Percentiles rank a stretch among this genome's conserved stretches.
Conservation (phyloP, 2,113 vertebrate species). For the Percina caprodes region DNA sequence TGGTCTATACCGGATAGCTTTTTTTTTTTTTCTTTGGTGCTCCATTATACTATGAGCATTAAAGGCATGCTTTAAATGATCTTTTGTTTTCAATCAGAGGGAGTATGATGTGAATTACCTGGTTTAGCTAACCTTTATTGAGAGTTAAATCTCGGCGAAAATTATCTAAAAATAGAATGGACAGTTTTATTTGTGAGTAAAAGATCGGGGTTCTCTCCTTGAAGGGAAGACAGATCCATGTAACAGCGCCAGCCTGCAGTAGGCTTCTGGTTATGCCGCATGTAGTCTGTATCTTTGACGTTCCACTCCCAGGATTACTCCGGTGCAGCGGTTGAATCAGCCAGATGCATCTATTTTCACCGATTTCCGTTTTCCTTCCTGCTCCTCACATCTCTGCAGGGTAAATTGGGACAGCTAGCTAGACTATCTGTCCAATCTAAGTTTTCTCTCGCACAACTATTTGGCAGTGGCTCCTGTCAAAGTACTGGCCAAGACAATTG, state of each 20-base stretch:
- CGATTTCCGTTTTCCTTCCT: no score
- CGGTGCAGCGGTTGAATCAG: no score
- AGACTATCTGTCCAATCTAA: no score
- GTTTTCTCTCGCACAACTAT: no score
- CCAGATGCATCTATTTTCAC: no score
- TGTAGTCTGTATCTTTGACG: no score
- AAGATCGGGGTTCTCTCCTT: slow-evolving; percentile 20
- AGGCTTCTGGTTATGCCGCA: slow-evolving; percentile 42
- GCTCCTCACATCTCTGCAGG: no score
- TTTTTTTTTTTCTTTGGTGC: neutral
- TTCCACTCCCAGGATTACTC: no score
- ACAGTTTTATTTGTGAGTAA: slow-evolving; percentile 20
- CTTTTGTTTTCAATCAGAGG: slow-evolving; percentile 44
- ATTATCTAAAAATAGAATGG: slow-evolving; percentile 31
- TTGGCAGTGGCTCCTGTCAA: no score
- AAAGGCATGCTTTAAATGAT: slow-evolving; percentile 6
- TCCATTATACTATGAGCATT: neutral
- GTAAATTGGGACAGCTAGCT: no score
- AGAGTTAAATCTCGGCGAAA: neutral
- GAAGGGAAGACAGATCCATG: slow-evolving; percentile 44
- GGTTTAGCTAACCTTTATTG: slow-evolving; percentile 16
- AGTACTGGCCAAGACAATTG: no score
- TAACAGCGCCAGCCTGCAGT: slow-evolving; percentile 46
- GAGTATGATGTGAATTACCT: slow-evolving; percentile 27
- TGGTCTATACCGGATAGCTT: no score